A percentile compares a stretch with the other conserved stretches of the same genome.
Conservation (phyloP, 1,140 invertebrate species). For the Drosophila ficusphila region DNA sequence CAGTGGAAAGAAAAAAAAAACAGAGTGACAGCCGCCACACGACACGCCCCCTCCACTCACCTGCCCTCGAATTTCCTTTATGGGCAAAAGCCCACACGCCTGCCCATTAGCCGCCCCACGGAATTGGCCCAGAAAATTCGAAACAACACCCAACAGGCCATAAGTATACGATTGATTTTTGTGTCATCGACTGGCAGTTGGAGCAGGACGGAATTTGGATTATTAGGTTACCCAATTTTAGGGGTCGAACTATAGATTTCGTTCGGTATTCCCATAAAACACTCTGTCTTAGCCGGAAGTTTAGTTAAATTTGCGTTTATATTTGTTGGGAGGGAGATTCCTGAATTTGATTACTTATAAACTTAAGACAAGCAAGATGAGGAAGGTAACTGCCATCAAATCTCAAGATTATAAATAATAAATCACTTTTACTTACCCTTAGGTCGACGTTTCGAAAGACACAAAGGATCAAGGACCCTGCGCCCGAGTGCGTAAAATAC, state of each 20-base stretch:
- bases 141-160: slow-evolving; percentile 48
- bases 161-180: slow-evolving; percentile 61
- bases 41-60: not conserved
- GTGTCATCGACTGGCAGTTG: slow-evolving; percentile 42
- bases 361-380: slow-evolving; percentile 9
- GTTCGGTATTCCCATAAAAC: not conserved
- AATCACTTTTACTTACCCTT: not conserved
- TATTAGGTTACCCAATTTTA: slow-evolving; percentile 53
- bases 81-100: slow-evolving; percentile 26
- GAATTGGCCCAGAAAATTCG: slow-evolving; percentile 77
- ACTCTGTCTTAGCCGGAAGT: not conserved
- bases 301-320: not conserved
- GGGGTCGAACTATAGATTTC: slow-evolving; percentile 16
- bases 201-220: slow-evolving; percentile 36
- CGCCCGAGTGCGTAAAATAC: slow-evolving; percentile 37
- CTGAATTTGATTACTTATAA: not conserved
- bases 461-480: slow-evolving; percentile 37
- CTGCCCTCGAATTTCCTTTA: not conserved
- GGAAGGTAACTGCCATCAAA: no score
- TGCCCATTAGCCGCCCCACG: slow-evolving; percentile 37
- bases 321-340: not conserved
- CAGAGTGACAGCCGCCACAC: slow-evolving; percentile 41
- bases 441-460: slow-evolving; percentile 8
- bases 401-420: no score
- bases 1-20: not conserved